A percentile compares a stretch with the other conserved stretches of the same genome.
Evolutionary conservation across 2,888 invertebrate species (phyloP).

Genomic region (Serrognathus titanus): DNA sequence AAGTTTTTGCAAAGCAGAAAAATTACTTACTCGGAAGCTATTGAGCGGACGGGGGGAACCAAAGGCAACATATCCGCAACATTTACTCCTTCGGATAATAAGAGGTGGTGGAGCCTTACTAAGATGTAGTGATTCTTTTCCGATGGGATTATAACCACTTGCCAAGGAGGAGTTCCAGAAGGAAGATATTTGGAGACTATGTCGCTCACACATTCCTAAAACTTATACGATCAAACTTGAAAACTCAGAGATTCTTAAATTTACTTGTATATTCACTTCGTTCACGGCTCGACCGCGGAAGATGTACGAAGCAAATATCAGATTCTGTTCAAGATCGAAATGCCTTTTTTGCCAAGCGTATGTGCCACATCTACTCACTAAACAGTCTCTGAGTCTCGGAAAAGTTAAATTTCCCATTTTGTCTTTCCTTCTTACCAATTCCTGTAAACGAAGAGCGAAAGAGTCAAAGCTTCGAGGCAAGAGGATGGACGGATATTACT

Average conservation of each 20-base stretch:
- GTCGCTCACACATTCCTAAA: slow-evolving; percentile 74
- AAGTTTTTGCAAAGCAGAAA: not conserved
- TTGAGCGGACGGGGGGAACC: slow-evolving; percentile 42
- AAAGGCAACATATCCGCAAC: slow-evolving; percentile 72
- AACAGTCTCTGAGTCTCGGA: slow-evolving; percentile 62
- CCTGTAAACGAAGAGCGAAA: slow-evolving; percentile 32
- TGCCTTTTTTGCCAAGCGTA: slow-evolving; percentile 69
- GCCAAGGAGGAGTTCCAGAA: slow-evolving; percentile 73
- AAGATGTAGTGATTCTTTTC: slow-evolving; percentile 66
- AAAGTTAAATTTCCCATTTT: slow-evolving; percentile 60
- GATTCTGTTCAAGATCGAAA: slow-evolving; percentile 68
- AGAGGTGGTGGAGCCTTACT: slow-evolving; percentile 71
- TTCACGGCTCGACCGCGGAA: slow-evolving; percentile 68
- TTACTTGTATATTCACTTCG: slow-evolving; percentile 71
- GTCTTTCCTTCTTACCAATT: slow-evolving; percentile 57
- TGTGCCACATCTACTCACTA: slow-evolving; percentile 72
- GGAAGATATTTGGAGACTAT: slow-evolving; percentile 74
- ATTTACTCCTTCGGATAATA: slow-evolving; percentile 70
- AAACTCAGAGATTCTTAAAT: not conserved
- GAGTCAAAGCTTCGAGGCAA: not conserved
- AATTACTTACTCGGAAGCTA: slow-evolving; percentile 31
- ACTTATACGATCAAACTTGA: slow-evolving; percentile 19
- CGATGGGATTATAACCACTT: slow-evolving; percentile 68
- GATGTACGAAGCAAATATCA: slow-evolving; percentile 60
- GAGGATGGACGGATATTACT: slow-evolving; percentile 18